Percentiles rank a stretch among this genome's conserved stretches.
Evolutionary conservation across 1,140 invertebrate species (phyloP).

Genomic region (Argopecten irradians): DNA sequence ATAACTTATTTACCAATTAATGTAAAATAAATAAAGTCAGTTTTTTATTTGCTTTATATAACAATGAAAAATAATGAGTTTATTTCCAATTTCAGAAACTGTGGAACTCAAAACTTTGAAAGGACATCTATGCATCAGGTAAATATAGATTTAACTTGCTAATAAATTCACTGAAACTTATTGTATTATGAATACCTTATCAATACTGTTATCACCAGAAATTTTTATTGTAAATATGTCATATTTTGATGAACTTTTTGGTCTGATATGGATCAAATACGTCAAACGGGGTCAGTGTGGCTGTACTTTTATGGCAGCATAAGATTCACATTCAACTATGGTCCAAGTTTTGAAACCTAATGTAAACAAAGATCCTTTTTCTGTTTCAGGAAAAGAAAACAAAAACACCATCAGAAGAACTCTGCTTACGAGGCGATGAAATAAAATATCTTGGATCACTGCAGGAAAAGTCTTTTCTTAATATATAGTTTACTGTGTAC

Average conservation of each 20-base stretch:
- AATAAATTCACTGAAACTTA: too few species aligned
- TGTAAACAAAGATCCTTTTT: constrained; percentile 36
- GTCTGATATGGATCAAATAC: too few species aligned
- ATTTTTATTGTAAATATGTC: too few species aligned
- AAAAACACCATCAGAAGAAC: constrained; percentile 74
- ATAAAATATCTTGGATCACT: constrained; percentile 72
- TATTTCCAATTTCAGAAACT: background rate
- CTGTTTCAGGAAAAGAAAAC: constrained; percentile 72
- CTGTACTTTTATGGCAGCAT: too few species aligned
- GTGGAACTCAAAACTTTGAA: background rate
- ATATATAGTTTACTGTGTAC: background rate
- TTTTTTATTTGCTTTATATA: too few species aligned
- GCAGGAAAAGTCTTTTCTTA: constrained; percentile 55
- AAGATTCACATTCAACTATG: background rate
- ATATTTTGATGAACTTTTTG: too few species aligned
- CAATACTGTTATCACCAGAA: too few species aligned
- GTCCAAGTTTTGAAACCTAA: background rate
- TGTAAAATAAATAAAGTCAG: too few species aligned
- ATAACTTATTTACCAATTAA: too few species aligned
- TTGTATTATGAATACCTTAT: too few species aligned
- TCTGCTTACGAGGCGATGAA: constrained; percentile 77
- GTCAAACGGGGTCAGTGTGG: too few species aligned
- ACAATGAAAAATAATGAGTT: background rate
- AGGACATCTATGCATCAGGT: background rate
- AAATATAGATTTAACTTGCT: background rate